Conservation (phyloP, 2,797 vertebrate species). For the Pelodytes ibericus region DNA sequence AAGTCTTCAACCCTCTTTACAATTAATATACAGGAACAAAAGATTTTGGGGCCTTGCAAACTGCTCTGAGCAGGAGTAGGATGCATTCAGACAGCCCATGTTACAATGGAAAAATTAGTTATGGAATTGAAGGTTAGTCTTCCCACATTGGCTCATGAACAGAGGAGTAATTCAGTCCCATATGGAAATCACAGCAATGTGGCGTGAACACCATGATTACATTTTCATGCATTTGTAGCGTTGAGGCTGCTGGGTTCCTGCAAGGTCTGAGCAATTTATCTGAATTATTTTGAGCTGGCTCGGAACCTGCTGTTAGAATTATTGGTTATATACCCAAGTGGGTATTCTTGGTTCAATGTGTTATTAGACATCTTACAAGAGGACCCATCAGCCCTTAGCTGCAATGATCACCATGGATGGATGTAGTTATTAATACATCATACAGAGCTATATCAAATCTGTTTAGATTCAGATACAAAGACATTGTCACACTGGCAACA, state of each 20-base stretch:
- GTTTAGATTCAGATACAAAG: slow-evolving; percentile 28
- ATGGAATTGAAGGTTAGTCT: slow-evolving; percentile 39
- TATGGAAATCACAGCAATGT: neutral
- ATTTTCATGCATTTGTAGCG: slow-evolving; percentile 15
- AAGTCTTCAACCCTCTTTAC: neutral
- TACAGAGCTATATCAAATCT: neutral
- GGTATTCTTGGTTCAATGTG: too few species aligned
- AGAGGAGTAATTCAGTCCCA: neutral
- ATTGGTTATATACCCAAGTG: too few species aligned
- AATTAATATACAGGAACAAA: neutral
- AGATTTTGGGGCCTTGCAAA: too few species aligned
- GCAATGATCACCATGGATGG: slow-evolving; percentile 13
- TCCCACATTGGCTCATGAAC: neutral
- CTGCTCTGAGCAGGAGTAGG: neutral
- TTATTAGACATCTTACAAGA: slow-evolving; percentile 8
- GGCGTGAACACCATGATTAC: slow-evolving; percentile 11
- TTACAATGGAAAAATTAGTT: slow-evolving; percentile 31
- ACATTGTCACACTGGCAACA: neutral
- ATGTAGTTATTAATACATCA: neutral
- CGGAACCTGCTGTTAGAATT: too few species aligned
- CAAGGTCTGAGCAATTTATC: neutral
- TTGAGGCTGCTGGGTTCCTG: slow-evolving; percentile 26
- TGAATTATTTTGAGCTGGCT: neutral
- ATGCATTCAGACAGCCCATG: neutral
- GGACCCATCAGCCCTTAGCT: slow-evolving; percentile 33